Evolutionary conservation across 2,113 vertebrate genomes (phyloP).

Genomic region (Isurus oxyrinchus): DNA sequence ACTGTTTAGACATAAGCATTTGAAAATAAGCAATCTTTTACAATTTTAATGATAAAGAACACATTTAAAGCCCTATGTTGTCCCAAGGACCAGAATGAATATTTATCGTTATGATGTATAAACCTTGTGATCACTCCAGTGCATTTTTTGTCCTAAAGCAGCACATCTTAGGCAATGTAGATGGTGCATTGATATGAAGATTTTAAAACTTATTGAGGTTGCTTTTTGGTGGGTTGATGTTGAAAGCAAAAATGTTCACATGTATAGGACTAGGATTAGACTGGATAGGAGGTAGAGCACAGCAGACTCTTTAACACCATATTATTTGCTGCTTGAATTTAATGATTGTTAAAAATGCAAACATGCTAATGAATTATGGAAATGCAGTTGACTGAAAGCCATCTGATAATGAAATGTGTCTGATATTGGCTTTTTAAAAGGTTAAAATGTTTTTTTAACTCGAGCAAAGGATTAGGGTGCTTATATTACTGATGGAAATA

Average conservation of each 20-base stretch:
- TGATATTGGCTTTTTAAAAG: not conserved
- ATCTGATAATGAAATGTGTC: not conserved
- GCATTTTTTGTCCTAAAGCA: not conserved
- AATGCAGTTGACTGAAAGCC: not conserved
- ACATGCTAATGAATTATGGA: slow-evolving; percentile 1
- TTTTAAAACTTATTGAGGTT: not conserved
- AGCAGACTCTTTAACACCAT: not conserved
- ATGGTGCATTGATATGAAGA: not conserved
- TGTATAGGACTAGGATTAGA: not conserved
- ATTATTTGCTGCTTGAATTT: not conserved
- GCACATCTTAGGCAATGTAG: not conserved
- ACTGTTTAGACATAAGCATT: not conserved
- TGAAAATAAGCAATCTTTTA: not conserved
- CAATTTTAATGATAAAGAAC: not conserved
- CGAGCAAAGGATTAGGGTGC: not conserved
- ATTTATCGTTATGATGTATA: not conserved
- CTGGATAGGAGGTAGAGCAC: too few species aligned
- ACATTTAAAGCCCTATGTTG: not conserved
- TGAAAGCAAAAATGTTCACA: not conserved
- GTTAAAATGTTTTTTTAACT: not conserved
- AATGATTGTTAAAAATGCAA: not conserved
- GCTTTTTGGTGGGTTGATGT: not conserved
- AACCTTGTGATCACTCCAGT: not conserved
- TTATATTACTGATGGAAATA: not conserved
- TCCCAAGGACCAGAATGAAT: not conserved